Conservation (phyloP, 2,888 invertebrate species). For the Phyto melanocephala region DNA sequence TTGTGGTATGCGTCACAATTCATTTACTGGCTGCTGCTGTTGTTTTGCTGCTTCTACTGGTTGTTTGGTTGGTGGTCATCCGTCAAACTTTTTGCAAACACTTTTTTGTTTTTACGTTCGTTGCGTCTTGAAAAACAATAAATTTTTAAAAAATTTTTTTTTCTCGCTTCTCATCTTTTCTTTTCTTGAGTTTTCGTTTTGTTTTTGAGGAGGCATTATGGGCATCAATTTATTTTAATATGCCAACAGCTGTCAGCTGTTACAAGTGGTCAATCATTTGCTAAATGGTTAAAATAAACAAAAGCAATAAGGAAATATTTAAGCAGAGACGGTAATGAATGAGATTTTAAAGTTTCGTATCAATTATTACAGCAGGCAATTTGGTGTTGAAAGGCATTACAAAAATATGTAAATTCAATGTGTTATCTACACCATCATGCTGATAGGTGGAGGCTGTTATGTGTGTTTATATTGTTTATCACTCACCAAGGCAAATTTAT, state of each 20-base stretch:
- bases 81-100: conserved; percentile 39
- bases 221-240: conserved; percentile 45
- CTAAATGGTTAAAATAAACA: conserved; percentile 22
- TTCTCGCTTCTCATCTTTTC: conserved; percentile 18
- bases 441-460: too few relatives aligned
- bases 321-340: neutral
- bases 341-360: neutral
- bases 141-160: conserved; percentile 34
- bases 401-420: too few relatives aligned
- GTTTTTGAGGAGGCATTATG: conserved; percentile 21
- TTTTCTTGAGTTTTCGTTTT: neutral
- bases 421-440: too few relatives aligned
- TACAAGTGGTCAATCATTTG: conserved; percentile 58
- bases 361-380: neutral
- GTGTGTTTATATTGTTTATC: too few relatives aligned
- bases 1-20: conserved; percentile 58
- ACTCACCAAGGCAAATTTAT: too few relatives aligned
- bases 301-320: conserved; percentile 29
- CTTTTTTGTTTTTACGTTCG: neutral
- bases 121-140: neutral
- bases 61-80: conserved; percentile 14
- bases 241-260: conserved; percentile 65
- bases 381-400: neutral
- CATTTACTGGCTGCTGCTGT: conserved; percentile 36
- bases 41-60: neutral